These are phyloP conservation scores for Serilophus lunatus DNA, from an alignment of 2,113 vertebrate species.

Conservation along the genomic window DNA sequence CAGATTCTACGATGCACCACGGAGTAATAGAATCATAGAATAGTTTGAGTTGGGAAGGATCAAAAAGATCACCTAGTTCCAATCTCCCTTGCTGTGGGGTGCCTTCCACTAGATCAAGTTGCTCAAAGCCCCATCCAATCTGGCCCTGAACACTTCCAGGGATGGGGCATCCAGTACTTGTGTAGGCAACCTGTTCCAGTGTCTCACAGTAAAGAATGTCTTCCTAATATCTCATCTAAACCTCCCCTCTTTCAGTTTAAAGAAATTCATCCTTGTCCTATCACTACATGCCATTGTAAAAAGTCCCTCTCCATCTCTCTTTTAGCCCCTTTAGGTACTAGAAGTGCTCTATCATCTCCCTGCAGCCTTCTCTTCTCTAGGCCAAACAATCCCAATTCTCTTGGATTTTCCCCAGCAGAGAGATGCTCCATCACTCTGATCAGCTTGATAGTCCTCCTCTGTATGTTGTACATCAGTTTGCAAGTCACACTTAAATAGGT, in stretches of 20 bases:
- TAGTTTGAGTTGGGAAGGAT: neutral
- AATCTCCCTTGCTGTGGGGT: accelerated
- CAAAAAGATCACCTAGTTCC: neutral
- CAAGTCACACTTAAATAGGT: neutral
- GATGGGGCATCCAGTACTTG: neutral
- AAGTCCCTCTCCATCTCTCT: neutral
- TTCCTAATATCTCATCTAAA: neutral
- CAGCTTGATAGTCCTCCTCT: no score
- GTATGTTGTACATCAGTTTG: neutral
- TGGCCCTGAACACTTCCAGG: neutral
- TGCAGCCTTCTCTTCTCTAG: neutral
- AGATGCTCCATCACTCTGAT: neutral
- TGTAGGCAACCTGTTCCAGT: neutral
- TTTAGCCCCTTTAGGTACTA: neutral
- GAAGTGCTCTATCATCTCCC: neutral
- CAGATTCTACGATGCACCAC: accelerated
- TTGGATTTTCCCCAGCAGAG: neutral
- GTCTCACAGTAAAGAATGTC: neutral
- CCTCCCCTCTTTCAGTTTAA: neutral
- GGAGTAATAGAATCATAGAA: neutral
- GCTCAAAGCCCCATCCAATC: accelerated
- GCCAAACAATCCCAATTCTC: neutral
- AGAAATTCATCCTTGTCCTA: neutral
- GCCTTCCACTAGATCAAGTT: accelerated
- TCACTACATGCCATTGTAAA: neutral